Conservation (phyloP, 1,140 invertebrate species). For the Apolygus lucorum region DNA sequence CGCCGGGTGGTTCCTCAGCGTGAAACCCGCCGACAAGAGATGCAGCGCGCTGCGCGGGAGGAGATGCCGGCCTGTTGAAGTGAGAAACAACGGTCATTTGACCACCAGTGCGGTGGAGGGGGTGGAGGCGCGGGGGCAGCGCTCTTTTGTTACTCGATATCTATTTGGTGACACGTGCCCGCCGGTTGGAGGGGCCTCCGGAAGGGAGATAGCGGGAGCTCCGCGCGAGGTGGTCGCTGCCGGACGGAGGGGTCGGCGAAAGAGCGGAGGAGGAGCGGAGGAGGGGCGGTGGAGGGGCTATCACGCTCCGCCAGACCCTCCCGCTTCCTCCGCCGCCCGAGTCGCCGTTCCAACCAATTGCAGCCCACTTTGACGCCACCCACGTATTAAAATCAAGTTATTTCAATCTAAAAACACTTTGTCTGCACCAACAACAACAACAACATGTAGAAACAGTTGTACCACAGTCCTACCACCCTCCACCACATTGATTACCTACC, state of each 20-base stretch:
- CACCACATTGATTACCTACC: no score
- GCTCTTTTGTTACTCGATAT: neutral
- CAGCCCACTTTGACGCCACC: neutral
- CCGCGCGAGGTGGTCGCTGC: neutral
- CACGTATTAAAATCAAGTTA: neutral
- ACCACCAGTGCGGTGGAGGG: neutral
- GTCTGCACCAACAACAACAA: neutral
- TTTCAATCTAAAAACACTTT: neutral
- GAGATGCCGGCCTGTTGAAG: no score
- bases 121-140: neutral
- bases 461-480: no score
- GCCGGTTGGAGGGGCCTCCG: neutral
- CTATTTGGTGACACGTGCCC: neutral
- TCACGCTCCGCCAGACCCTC: neutral
- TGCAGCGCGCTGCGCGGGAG: no score
- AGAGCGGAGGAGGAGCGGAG: no score
- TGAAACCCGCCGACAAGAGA: no score
- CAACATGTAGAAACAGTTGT: no score
- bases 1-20: no score
- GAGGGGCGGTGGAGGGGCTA: neutral
- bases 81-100: neutral
- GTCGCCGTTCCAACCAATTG: neutral
- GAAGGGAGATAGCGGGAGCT: neutral
- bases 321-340: neutral
- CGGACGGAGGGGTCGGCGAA: no score